These are phyloP conservation scores for Siphlonurus alternatus DNA, from an alignment of 2,888 invertebrate species.

Conservation along the genomic window DNA sequence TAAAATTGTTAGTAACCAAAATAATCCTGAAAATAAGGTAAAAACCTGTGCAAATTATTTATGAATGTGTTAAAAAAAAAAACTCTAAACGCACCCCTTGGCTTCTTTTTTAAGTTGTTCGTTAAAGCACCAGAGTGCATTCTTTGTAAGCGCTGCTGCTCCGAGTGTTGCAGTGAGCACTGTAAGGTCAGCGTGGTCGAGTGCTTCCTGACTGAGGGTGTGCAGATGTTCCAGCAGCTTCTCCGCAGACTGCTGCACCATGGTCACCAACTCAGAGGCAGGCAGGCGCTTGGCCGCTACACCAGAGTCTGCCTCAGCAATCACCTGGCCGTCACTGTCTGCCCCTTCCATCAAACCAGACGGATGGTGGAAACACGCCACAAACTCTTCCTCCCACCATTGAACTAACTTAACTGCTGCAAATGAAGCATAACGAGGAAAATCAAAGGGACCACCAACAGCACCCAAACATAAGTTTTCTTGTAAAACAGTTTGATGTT, in stretches of 20 bases:
- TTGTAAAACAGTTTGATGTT: constrained; percentile 56
- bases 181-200: constrained; percentile 69
- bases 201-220: constrained; percentile 59
- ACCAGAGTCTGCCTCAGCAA: constrained; percentile 17
- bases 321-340: constrained; percentile 29
- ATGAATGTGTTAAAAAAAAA: too few relatives aligned
- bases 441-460: constrained; percentile 66
- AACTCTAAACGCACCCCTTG: constrained; percentile 2
- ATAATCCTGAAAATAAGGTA: too few relatives aligned
- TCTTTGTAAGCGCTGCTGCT: constrained; percentile 59
- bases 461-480: constrained; percentile 61
- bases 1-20: too few relatives aligned
- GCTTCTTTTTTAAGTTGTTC: constrained; percentile 34
- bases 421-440: constrained; percentile 68
- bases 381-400: constrained; percentile 77
- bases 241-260: constrained; percentile 52
- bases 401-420: constrained; percentile 64
- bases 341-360: constrained; percentile 33
- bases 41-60: too few relatives aligned
- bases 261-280: constrained; percentile 54
- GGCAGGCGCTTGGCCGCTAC: constrained; percentile 53
- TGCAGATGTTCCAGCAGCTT: constrained; percentile 61
- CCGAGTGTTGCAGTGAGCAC: constrained; percentile 58
- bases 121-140: constrained; percentile 60
- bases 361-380: constrained; percentile 51